Base-by-base conservation (phyloP, 2,888 invertebrate species). In the Drosophila longiperda region DNA sequence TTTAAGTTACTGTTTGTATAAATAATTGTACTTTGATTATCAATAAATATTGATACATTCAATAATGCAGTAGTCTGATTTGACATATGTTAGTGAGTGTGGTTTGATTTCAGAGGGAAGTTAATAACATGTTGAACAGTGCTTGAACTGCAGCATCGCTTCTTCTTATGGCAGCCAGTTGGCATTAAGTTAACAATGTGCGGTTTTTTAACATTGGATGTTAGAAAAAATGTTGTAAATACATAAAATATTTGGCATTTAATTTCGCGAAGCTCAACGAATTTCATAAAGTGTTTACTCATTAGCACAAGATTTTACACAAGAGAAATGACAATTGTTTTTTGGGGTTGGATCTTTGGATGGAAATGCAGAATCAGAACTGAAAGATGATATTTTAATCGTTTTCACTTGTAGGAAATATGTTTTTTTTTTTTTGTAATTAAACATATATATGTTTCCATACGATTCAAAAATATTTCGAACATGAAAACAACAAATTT, bases 251-350 rank as follows among this genome's bases (percentile, higher is more conserved):
- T 87, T 87, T 87, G 90, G 89, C 82, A 88, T 86, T 66, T 76
- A 78, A 87, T 88, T 90, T 87, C 83, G 80, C 52, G 83, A 85
- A 88, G 88, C 83, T 88, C 79, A 86, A 88, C 79, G 72, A 78
- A 77, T 89, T 75, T 66, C 23, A 36, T 67, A 48, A 50, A 55
- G 63, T 50, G 32, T 49, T 77, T 66, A 52, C 50, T 64, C 54
- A 48, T 59, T 54, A 55, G 66, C 79, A 81, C 78, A 75, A 71
- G 60, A 68, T 71, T 72, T 76, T 68, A 64, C 87, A 88, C 83
- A 88, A 89, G 75, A 73, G 52, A 82, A 78, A 70, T 63, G 61
- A 64, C 68, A 63, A 26, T 32, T 32, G 11, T 60, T 63, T 66
- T 84, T 81, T 86, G 67, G 74, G 57, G 58, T 80, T 66, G 77